phyloP scores from a whole-genome alignment of 2,113 vertebrate genomes.

The Erpornis zantholeuca region DNA sequence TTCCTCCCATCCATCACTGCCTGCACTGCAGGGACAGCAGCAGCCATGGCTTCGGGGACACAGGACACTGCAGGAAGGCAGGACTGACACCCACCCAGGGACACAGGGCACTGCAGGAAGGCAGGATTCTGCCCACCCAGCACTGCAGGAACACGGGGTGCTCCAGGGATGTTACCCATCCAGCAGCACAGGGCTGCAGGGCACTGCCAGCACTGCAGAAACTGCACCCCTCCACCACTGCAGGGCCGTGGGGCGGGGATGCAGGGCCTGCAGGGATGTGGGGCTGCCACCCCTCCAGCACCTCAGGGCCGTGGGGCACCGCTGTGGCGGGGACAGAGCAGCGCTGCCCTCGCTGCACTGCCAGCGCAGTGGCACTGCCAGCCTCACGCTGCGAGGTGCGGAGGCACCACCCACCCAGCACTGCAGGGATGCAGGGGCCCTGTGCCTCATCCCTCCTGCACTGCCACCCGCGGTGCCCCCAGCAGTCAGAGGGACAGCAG shows the following conservation, averaged over 20 bases:
- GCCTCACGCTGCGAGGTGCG: rapidly evolving
- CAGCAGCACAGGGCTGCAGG: not conserved
- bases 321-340: not conserved
- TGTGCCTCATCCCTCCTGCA: not conserved
- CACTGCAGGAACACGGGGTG: not conserved
- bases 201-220: not conserved
- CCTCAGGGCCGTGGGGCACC: not conserved
- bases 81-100: no score
- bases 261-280: not conserved
- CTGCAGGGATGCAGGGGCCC: not conserved
- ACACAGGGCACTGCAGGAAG: not conserved
- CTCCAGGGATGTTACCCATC: rapidly evolving
- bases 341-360: not conserved
- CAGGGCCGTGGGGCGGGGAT: not conserved
- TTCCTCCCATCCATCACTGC: no score
- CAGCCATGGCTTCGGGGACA: no score
- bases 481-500: rapidly evolving
- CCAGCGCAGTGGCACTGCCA: not conserved
- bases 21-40: no score
- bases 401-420: not conserved
- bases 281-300: not conserved
- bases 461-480: not conserved
- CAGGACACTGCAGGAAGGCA: no score
- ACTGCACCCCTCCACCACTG: not conserved
- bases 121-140: not conserved